Percentiles rank a stretch among this genome's conserved stretches.
Evolutionary conservation across 2,888 invertebrate genomes (phyloP).

Genomic region (Protonemura montana): DNA sequence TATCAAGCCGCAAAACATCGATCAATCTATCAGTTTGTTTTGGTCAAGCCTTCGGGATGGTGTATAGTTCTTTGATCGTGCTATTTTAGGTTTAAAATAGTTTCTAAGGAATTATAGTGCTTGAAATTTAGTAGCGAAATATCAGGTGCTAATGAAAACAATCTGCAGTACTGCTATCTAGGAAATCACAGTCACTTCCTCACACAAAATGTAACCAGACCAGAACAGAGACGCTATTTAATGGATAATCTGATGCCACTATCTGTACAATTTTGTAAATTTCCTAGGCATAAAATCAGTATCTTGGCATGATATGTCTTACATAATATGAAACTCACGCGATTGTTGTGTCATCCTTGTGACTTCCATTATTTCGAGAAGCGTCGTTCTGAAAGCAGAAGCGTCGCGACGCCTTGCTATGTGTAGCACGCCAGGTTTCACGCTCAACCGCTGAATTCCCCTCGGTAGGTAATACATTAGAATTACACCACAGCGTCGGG

Average conservation of each 20-base stretch:
- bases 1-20: background rate
- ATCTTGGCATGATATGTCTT: background rate
- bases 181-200: too few species aligned
- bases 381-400: background rate
- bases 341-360: background rate
- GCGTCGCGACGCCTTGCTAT: background rate
- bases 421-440: background rate
- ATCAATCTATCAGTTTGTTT: background rate
- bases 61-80: background rate
- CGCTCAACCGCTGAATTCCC: constrained; percentile 24
- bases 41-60: background rate
- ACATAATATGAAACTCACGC: background rate
- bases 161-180: too few species aligned
- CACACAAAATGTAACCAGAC: too few species aligned
- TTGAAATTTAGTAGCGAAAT: too few species aligned
- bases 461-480: constrained; percentile 47
- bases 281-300: background rate
- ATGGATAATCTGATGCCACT: too few species aligned
- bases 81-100: too few species aligned
- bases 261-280: too few species aligned
- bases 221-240: too few species aligned
- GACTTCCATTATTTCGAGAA: background rate
- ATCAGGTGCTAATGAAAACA: too few species aligned
- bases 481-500: constrained; percentile 44
- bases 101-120: too few species aligned